Evolutionary conservation across 2,888 invertebrate species (phyloP), one percentile per base, ranked within the genome.

Genomic region (Erpobdella octoculata): DNA sequence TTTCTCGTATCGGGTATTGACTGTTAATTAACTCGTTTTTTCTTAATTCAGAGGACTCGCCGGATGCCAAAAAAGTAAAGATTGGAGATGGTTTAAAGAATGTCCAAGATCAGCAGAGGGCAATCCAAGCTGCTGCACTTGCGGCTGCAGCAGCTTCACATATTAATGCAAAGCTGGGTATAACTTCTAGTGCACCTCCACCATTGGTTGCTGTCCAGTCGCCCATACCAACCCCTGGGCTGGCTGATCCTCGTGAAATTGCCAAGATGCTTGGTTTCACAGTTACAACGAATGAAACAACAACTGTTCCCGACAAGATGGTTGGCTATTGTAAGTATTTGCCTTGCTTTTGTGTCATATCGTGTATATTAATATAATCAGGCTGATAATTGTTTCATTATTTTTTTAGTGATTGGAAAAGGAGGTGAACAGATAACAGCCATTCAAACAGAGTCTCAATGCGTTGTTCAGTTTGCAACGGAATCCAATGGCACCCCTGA

Each of bases 351-450:
- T 59, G 59, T 9, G 21, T n/a, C 15, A n/a, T 15, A n/a, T 59
- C 25, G 12, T 21, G 59, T n/a, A 59, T 21, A 15, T 59, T 21
- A 59, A 59, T n/a, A 9, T 59, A 59, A n/a, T 59, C 21, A 12
- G 12, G 25, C 38, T n/a, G 3, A 28, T 25, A 8, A 12, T 65
- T 65, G 36, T n/a, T 33, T 65, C 6, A 21, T 18, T 18, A 5
- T 35, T 18, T 6, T n/a, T 33, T 28, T 79, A 93, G 92, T 97
- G 81, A 94, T 94, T 83, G 96, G 96, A 59, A 90, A 95, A 80
- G 93, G 93, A 67, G 94, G 95, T 70, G 95, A 96, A 84, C 95
- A 96, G 84, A 93, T 97, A 76, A 91, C 91, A 58, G 88, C 92
- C 79, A 87, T 97, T 76, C 96, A 97, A 85, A 89, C 91, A 0